Percentiles rank a stretch among this genome's conserved stretches.
phyloP scores from a whole-genome alignment of 2,888 invertebrate genomes.

The Calliscelio sp. region DNA sequence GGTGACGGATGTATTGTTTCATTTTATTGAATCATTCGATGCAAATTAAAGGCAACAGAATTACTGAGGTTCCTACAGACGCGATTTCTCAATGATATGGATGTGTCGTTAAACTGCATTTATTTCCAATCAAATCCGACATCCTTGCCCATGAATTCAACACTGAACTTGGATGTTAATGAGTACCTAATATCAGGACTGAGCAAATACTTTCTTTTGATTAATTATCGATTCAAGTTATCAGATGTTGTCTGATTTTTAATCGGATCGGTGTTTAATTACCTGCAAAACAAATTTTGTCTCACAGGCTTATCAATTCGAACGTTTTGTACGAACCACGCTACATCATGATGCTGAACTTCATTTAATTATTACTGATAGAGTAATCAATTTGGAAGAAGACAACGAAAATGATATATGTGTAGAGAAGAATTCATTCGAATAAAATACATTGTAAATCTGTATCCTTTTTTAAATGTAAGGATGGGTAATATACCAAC shows the following conservation, averaged over 20 bases:
- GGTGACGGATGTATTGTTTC: constrained; percentile 74
- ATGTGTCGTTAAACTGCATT: constrained; percentile 44
- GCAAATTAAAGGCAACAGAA: constrained; percentile 52
- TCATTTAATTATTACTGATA: constrained; percentile 56
- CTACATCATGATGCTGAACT: too few species aligned
- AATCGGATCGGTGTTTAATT: constrained; percentile 40
- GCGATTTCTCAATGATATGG: constrained; percentile 33
- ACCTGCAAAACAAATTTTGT: constrained; percentile 33
- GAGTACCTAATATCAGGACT: constrained; percentile 72
- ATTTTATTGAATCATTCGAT: constrained; percentile 27
- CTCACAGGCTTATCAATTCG: constrained; percentile 37
- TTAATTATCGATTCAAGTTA: constrained; percentile 19
- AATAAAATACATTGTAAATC: constrained; percentile 64
- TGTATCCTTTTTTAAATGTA: constrained; percentile 63
- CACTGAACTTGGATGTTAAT: constrained; percentile 68
- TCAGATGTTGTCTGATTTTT: constrained; percentile 20
- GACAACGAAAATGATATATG: constrained; percentile 72
- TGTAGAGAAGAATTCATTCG: constrained; percentile 59
- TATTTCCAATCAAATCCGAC: constrained; percentile 63
- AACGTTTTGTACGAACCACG: constrained; percentile 49
- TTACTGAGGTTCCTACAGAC: constrained; percentile 65
- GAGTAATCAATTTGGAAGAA: constrained; percentile 68
- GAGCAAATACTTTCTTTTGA: constrained; percentile 69
- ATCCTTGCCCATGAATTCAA: constrained; percentile 67
- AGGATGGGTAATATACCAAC: constrained; percentile 66